Evolutionary conservation across 1,140 invertebrate genomes (phyloP), one percentile per base, ranked within the genome.

Genomic region (Solen grandis): DNA sequence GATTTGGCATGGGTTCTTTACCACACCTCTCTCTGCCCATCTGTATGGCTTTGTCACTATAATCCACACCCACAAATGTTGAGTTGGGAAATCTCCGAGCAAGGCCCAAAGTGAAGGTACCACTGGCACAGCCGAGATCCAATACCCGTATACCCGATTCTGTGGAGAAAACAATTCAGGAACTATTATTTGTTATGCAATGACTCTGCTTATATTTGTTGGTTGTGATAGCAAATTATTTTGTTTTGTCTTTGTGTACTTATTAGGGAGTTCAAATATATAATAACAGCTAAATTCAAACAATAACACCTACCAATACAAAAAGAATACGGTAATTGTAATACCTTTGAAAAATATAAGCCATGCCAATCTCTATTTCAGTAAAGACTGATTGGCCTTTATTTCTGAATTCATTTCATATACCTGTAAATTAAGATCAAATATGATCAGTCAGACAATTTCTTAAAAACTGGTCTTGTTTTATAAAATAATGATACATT

Each of bases 111-210:
- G 66, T n/a, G 27, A 65, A 50, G 14, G 27, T 70, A 1, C 81
- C 84, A 27, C 59, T 59, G 0, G 80, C 84, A 62, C 81, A 85
- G 14, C 85, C 85, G 31, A 87, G 14, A 41, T 86, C 85, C 27
- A 73, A 52, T 1, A 85, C 83, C n/a, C 73, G 50, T n/a, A 81
- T 82, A 5, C 83, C 85, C 0, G n/a, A 29, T 52, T 80, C 83
- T 84, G 52, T 36, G 65, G 65, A 25, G 59, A 38, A 13, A 3
- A 19, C 8, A 46, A 46, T 19, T 19, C 19, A 46, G 19, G 8
- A 19, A 10, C 41, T 10, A 46, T 8, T 10, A 19, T 46, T 8
- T 46, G 41, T 19, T 19, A 46, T 46, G 8, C 41, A 10, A 46
- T 10, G 19, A 46, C 19, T 46, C 8, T 19, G 19, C 41, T 46